Evolutionary conservation across 2,113 vertebrate genomes (phyloP), one percentile per base, ranked within the genome.

Genomic region (western clawed frog (Xenopus tropicalis)): DNA sequence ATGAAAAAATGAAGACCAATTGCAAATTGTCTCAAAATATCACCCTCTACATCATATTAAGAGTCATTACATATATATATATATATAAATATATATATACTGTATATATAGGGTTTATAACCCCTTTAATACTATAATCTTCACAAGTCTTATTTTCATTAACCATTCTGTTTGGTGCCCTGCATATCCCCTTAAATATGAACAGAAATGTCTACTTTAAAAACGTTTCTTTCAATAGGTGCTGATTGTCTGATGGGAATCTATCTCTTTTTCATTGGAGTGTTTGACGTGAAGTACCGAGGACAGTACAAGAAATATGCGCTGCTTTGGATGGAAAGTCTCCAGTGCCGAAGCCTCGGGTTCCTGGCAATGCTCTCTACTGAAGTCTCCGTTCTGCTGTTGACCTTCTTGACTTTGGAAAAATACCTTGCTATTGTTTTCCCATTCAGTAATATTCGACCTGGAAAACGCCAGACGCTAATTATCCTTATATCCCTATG

Each of bases 181-280:
- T n/a, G n/a, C n/a, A n/a, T n/a, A n/a, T n/a, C n/a, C n/a, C n/a
- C n/a, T 9, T 37, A 8, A 2, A 37, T 37, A 37, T 37, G 6
- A 37, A 9, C 1, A 37, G 29, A 37, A 37, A 37, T 4, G 6
- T 3, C 6, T 4, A 37, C 29, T 37, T 37, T 37, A n/a, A n/a
- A n/a, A n/a, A n/a, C n/a, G 6, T 37, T 37, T 7, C 10, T 37
- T 9, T 37, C 6, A 37, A 57, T 84, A 95, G 93, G 89, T 89
- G 92, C 92, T 5, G 94, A 93, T 83, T 94, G 89, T 80, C 88
- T 95, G 77, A 94, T 93, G 93, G 93, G 93, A 0, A 80, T 95
- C 21, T 95, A 94, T 48, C 84, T 94, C n/a, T 93, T 95, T 75
- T 92, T 92, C n/a, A 74, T 90, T 17, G 93, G 92, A 0, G 80